These are phyloP conservation scores for Siderastrea siderea DNA, from an alignment of 92 coral and sea anemone genomes.

Conservation along the genomic window DNA sequence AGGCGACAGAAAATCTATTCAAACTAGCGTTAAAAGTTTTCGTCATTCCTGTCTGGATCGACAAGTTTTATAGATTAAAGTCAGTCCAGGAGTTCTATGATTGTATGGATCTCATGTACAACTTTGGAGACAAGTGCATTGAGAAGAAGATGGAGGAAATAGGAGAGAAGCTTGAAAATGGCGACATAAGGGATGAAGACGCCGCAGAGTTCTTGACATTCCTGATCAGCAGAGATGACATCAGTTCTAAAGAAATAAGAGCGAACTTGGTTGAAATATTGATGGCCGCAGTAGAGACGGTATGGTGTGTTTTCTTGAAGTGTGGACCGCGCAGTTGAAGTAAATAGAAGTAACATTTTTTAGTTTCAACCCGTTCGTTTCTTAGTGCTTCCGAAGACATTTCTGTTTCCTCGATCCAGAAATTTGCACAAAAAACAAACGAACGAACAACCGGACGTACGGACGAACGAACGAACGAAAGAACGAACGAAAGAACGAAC, in stretches of 20 bases:
- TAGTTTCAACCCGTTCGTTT: too few species aligned
- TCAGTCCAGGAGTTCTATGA: slow-evolving; percentile 58
- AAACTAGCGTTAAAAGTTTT: neutral
- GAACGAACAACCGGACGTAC: too few species aligned
- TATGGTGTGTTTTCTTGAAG: neutral
- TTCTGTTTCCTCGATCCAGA: too few species aligned
- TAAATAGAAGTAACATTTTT: too few species aligned
- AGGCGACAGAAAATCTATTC: slow-evolving; percentile 51
- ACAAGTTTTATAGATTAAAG: slow-evolving; percentile 60
- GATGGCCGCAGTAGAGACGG: slow-evolving; percentile 78
- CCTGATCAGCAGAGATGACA: slow-evolving; percentile 68
- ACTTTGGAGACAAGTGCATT: slow-evolving; percentile 64
- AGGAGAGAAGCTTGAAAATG: slow-evolving; percentile 30
- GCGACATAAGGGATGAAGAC: slow-evolving; percentile 38
- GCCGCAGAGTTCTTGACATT: slow-evolving; percentile 75
- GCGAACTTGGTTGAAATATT: slow-evolving; percentile 73
- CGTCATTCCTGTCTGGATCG: slow-evolving; percentile 61
- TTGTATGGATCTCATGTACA: slow-evolving; percentile 69
- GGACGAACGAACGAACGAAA: too few species aligned
- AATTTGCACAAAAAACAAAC: too few species aligned
- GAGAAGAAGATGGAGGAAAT: slow-evolving; percentile 64
- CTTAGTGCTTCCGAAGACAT: too few species aligned
- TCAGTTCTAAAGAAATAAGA: slow-evolving; percentile 58
- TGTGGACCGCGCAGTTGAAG: neutral
- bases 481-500: too few species aligned